These are phyloP conservation scores for Thereva unica DNA, from an alignment of 2,888 invertebrate species.

Conservation along the genomic window DNA sequence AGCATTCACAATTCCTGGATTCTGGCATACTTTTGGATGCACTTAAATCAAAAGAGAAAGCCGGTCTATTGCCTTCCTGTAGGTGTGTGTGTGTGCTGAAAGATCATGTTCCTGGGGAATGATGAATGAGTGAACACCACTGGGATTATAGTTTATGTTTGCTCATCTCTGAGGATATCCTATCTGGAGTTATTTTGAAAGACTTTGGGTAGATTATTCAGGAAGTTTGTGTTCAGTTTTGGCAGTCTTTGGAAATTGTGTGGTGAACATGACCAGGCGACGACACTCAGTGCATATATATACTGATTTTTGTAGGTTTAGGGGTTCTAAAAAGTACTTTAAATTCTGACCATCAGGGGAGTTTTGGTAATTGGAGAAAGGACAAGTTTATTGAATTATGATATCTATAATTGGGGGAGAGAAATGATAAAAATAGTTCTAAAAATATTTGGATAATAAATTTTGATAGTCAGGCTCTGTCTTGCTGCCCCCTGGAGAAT, in stretches of 20 bases:
- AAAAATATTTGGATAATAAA: no score
- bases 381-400: no score
- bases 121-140: slow-evolving; percentile 25
- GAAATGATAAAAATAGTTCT: no score
- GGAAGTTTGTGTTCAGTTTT: slow-evolving; percentile 22
- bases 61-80: slow-evolving; percentile 7
- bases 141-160: slow-evolving; percentile 32
- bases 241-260: slow-evolving; percentile 13
- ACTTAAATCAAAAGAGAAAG: slow-evolving; percentile 29
- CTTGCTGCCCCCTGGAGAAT: no score
- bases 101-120: slow-evolving; percentile 16
- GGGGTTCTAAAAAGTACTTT: no score
- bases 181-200: slow-evolving; percentile 31
- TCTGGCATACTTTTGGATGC: slow-evolving; percentile 14
- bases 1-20: slow-evolving; percentile 15
- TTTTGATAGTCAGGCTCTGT: no score
- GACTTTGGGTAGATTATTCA: slow-evolving; percentile 9
- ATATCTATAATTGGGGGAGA: no score
- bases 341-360: no score
- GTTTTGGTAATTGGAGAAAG: no score
- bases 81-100: neutral
- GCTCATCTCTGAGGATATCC: slow-evolving; percentile 21
- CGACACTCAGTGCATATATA: no score
- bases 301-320: no score
- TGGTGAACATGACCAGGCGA: no score